Evolutionary conservation across 2,888 invertebrate species (phyloP).

Genomic region (Dryadula phaetusa): DNA sequence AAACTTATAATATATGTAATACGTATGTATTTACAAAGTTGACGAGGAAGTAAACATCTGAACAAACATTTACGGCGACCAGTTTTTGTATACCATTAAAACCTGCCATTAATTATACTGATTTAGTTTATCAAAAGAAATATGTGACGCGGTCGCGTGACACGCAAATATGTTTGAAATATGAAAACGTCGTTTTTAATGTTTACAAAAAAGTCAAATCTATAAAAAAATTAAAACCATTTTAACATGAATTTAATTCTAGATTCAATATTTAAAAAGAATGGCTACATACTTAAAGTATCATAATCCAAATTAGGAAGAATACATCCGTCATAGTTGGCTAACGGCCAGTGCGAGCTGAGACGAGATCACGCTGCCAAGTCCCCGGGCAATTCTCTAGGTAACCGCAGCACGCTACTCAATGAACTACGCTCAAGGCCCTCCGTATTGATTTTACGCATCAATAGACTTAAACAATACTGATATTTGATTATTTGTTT

Average conservation of each 20-base stretch:
- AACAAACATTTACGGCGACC: background rate
- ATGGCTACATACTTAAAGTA: no score
- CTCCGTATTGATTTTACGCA: slow-evolving; percentile 10
- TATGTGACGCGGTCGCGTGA: no score
- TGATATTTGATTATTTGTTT: no score
- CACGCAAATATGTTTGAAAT: no score
- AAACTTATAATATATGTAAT: background rate
- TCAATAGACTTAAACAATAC: background rate
- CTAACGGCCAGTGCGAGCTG: slow-evolving; percentile 3
- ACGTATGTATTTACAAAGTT: background rate
- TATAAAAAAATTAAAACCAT: no score
- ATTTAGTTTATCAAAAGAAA: background rate
- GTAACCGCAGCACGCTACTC: slow-evolving; percentile 30
- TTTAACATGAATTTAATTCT: no score
- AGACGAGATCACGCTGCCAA: slow-evolving; percentile 31
- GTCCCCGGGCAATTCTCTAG: slow-evolving; percentile 40
- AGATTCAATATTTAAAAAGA: no score
- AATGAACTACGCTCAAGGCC: slow-evolving; percentile 36
- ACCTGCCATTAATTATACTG: background rate
- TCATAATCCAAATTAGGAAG: slow-evolving; percentile 27
- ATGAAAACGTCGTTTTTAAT: no score
- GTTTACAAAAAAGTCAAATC: no score
- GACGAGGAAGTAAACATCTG: background rate
- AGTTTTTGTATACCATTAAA: background rate
- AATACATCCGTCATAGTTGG: slow-evolving; percentile 28